These are phyloP conservation scores for Clarias batrachus DNA, from an alignment of 2,113 vertebrate species.

Conservation along the genomic window DNA sequence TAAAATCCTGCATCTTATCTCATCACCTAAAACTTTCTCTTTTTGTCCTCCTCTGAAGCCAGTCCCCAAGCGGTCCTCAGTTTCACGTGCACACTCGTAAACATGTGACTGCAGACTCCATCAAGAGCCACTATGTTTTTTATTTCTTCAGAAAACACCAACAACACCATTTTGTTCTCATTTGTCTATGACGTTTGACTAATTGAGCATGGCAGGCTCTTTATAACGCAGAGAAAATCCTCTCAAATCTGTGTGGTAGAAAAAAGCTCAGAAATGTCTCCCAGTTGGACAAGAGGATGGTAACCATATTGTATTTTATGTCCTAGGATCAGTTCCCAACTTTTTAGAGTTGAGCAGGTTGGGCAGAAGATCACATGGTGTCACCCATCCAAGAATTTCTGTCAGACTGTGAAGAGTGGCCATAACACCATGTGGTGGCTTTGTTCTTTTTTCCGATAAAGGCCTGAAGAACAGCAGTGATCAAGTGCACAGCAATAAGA, in stretches of 20 bases:
- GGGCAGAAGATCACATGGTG: slow-evolving; percentile 40
- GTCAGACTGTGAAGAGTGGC: slow-evolving; percentile 25
- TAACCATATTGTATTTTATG: slow-evolving; percentile 12
- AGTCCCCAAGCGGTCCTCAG: background rate
- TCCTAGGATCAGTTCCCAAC: slow-evolving; percentile 25
- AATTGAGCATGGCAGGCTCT: background rate
- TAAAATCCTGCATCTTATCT: background rate
- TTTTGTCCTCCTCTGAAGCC: background rate
- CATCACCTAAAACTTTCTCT: background rate
- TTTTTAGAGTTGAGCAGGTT: slow-evolving; percentile 40
- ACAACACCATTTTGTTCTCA: background rate
- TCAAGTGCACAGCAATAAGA: slow-evolving; percentile 6
- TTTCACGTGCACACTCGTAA: background rate
- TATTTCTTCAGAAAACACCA: background rate
- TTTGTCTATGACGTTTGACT: background rate
- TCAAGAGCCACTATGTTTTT: background rate
- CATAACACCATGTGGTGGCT: slow-evolving; percentile 31
- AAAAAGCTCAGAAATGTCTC: background rate
- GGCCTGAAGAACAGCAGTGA: slow-evolving; percentile 21
- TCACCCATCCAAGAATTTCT: slow-evolving; percentile 28
- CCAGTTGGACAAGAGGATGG: background rate
- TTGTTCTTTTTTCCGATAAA: slow-evolving; percentile 31
- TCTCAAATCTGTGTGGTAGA: background rate
- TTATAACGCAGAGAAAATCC: background rate
- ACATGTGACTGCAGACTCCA: background rate